phyloP scores from a whole-genome alignment of 2,113 vertebrate genomes.

The Toxostoma redivivum region DNA sequence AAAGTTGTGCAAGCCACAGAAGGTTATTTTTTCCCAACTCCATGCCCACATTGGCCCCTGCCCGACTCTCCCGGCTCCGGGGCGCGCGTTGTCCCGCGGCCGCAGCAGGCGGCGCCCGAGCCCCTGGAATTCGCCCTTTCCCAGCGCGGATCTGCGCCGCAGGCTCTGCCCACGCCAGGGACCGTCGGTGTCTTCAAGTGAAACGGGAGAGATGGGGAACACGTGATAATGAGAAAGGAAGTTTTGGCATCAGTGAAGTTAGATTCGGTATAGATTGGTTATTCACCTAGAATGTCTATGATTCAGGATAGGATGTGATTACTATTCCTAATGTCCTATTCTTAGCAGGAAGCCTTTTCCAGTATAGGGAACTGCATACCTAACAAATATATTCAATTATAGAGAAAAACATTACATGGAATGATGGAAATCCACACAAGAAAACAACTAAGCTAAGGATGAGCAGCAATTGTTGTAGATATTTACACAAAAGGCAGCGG shows the following conservation, averaged over 20 bases:
- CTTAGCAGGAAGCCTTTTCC: not conserved
- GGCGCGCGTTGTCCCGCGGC: too few species aligned
- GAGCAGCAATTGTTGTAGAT: not conserved
- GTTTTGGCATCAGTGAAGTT: not conserved
- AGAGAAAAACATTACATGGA: fast-evolving
- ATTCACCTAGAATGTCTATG: not conserved
- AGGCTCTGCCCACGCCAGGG: not conserved
- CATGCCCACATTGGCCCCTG: fast-evolving
- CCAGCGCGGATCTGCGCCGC: fast-evolving
- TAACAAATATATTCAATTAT: not conserved
- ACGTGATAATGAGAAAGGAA: not conserved
- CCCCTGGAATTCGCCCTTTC: not conserved
- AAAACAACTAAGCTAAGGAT: not conserved
- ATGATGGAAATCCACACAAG: not conserved
- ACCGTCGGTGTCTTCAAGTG: fast-evolving
- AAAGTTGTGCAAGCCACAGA: not conserved
- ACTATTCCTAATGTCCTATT: fast-evolving
- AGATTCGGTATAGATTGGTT: not conserved
- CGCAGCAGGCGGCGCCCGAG: not conserved
- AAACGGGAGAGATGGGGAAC: not conserved
- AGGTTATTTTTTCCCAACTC: not conserved
- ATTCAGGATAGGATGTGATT: not conserved
- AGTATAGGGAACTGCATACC: not conserved
- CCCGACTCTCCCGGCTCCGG: fast-evolving
- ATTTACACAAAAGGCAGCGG: not conserved